Base-by-base conservation (phyloP, 2,113 vertebrate genomes). In the Glareola pratincola region DNA sequence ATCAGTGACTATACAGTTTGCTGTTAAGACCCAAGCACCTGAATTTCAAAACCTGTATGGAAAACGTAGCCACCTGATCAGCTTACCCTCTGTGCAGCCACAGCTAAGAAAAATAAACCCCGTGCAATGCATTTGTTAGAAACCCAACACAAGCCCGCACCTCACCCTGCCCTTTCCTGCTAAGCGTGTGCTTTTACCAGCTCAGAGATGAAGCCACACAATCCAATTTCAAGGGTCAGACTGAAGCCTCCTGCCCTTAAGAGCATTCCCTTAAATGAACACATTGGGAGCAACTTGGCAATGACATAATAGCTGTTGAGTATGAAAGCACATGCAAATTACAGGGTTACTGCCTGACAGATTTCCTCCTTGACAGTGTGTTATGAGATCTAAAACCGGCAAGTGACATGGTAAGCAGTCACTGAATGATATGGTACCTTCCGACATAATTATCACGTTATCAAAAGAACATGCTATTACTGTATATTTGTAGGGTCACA, bases 401-500 rank as follows among this genome's bases (percentile, higher is more conserved):
- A 6, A 82, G 85, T 68, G 96, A 76, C 90, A 63, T 2, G 67
- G 96, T 86, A 22, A 94, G 92, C 67, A 81, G 72, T 21, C 72
- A 20, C 53, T 66, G 81, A 96, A 95, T 92, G 92, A 95, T 5
- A 77, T 2, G 54, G 88, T 23, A 32, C 71, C 86, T 91, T 29
- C 74, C 1, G 18, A 43, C 64, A 26, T 93, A 94, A 97, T 85
- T 5, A 74, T 7, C 66, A 13, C 5, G 24, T 73, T 81, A 17
- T 9, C 11, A 13, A 22, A 30, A 83, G 95, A 97, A 85, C 60
- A 24, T 88, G 77, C 64, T 82, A 83, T 37, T 94, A 93, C 37
- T 66, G 86, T 34, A 39, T 94, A 97, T 97, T 97, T 96, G 95
- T 73, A 97, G 92, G 86, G 84, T 64, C 91, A n/a, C 50, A 53